Conservation (phyloP, 2,113 vertebrate species). For the Maccullochella peelii region DNA sequence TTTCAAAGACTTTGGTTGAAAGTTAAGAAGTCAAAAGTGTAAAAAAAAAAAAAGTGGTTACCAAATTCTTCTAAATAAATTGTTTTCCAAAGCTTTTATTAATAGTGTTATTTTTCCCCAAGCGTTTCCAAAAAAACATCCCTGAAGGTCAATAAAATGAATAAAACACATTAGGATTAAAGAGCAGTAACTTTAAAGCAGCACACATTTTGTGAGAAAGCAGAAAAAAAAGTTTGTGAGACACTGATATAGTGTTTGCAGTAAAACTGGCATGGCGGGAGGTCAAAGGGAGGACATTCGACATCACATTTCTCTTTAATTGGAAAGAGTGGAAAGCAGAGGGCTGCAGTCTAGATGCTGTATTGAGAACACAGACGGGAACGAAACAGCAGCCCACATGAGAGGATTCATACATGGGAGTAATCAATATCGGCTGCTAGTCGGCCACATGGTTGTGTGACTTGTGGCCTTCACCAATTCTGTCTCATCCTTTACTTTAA, state of each 20-base stretch:
- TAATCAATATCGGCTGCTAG: slow-evolving; percentile 35
- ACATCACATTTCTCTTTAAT: slow-evolving; percentile 59
- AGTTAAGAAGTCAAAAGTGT: slow-evolving; percentile 29
- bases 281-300: slow-evolving; percentile 62
- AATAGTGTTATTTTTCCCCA: slow-evolving; percentile 20
- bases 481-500: slow-evolving; percentile 3
- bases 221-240: slow-evolving; percentile 36
- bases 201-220: slow-evolving; percentile 18
- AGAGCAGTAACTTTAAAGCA: slow-evolving; percentile 17
- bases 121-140: slow-evolving; percentile 3
- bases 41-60: slow-evolving; percentile 1
- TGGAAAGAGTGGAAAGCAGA: slow-evolving; percentile 37
- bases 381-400: slow-evolving; percentile 34
- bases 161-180: slow-evolving; percentile 29
- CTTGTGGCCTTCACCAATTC: not conserved
- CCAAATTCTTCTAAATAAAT: slow-evolving; percentile 51
- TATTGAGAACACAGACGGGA: slow-evolving; percentile 29
- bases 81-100: slow-evolving; percentile 32
- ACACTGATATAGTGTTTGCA: slow-evolving; percentile 43
- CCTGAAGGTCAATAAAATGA: slow-evolving; percentile 33
- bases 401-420: slow-evolving; percentile 28
- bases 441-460: slow-evolving; percentile 5
- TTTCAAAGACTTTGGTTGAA: slow-evolving; percentile 37
- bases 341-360: slow-evolving; percentile 20
- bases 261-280: slow-evolving; percentile 19